These are phyloP conservation scores for Sardinella longiceps DNA, from an alignment of 2,797 vertebrate genomes.

Conservation along the genomic window DNA sequence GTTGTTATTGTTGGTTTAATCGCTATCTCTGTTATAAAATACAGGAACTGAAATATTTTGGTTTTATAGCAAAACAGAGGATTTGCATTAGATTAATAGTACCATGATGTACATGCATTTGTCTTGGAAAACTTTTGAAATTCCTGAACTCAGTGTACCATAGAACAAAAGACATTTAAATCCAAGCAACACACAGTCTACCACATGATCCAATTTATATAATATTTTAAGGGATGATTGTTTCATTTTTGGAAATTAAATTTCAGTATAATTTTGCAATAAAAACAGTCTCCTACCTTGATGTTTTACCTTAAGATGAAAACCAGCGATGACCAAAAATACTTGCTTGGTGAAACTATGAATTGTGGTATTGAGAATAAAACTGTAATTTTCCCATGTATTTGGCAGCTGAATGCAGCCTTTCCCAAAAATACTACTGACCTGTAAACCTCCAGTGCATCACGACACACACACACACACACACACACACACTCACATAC, in stretches of 20 bases:
- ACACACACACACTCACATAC: not conserved
- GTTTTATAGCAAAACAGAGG: constrained; percentile 10
- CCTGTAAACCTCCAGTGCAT: not conserved
- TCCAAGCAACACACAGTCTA: constrained; percentile 17
- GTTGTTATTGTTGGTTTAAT: constrained; percentile 7
- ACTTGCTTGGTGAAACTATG: not conserved
- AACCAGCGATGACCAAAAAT: constrained; percentile 4
- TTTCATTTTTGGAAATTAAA: constrained; percentile 19
- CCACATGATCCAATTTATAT: constrained; percentile 1
- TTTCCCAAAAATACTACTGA: not conserved
- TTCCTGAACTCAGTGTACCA: not conserved
- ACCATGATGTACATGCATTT: constrained; percentile 22
- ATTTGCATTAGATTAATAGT: not conserved
- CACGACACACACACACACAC: not conserved
- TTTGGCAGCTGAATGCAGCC: not conserved
- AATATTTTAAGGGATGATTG: constrained; percentile 1
- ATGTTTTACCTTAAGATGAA: not conserved
- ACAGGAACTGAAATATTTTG: not conserved
- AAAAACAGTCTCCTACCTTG: not conserved
- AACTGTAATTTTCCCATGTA: not conserved
- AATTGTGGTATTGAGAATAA: constrained; percentile 4
- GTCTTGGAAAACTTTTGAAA: constrained; percentile 13
- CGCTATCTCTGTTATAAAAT: not conserved
- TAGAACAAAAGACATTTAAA: not conserved
- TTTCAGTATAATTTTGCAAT: not conserved